These are phyloP conservation scores for Chironomus riparius DNA, from an alignment of 2,888 invertebrate species.

Conservation along the genomic window DNA sequence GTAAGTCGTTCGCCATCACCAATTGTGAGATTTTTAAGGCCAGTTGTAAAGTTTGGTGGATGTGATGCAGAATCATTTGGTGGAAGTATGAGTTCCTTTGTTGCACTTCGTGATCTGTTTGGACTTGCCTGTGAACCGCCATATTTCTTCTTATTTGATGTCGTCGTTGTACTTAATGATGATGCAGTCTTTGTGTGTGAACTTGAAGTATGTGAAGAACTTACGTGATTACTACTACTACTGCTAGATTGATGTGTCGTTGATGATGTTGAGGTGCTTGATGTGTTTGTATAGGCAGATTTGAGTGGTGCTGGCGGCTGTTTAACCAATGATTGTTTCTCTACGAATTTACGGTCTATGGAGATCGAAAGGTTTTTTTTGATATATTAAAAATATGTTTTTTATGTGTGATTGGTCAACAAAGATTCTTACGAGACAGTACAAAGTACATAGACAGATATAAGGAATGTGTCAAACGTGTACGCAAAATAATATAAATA, in stretches of 20 bases:
- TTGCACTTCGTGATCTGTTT: conserved; percentile 70
- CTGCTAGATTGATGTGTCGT: conserved; percentile 23
- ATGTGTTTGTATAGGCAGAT: conserved; percentile 23
- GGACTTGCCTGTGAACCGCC: conserved; percentile 60
- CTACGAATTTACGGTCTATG: conserved; percentile 69
- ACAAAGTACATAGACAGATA: not conserved
- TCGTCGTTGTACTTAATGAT: conserved; percentile 46
- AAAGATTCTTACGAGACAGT: not conserved
- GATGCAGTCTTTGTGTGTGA: conserved; percentile 53
- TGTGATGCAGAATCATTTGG: conserved; percentile 82
- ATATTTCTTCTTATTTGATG: conserved; percentile 55
- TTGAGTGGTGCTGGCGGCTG: conserved; percentile 57
- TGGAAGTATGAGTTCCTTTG: conserved; percentile 78
- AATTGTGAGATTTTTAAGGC: conserved; percentile 63
- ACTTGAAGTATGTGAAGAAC: conserved; percentile 50
- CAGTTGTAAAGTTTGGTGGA: conserved; percentile 73
- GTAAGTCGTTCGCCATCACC: conserved; percentile 81
- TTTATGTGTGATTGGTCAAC: not conserved
- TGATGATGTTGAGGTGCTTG: conserved; percentile 31
- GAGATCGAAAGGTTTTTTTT: not conserved
- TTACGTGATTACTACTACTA: conserved; percentile 12
- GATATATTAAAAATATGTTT: not conserved
- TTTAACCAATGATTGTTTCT: conserved; percentile 53
- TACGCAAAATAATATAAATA: not conserved
- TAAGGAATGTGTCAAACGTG: conserved; percentile 2